Evolutionary conservation across 2,797 vertebrate genomes (phyloP).

Genomic region (Chiloscyllium punctatum): DNA sequence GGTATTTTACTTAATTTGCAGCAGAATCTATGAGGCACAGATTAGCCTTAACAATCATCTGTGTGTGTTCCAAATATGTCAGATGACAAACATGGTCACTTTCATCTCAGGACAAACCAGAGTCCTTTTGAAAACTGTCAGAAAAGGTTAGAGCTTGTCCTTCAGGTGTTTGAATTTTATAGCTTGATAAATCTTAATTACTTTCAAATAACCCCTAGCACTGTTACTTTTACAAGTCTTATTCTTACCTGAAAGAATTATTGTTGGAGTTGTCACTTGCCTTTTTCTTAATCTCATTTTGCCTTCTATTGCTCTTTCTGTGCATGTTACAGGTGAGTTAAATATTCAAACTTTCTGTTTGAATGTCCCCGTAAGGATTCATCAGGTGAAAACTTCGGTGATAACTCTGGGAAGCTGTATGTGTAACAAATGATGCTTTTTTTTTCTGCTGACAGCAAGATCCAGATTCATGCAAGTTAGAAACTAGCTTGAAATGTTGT

Average conservation of each 20-base stretch:
- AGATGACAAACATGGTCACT: too few relatives aligned
- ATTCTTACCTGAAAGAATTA: not conserved
- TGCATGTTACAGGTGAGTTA: not conserved
- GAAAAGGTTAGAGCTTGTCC: not conserved
- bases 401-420: not conserved
- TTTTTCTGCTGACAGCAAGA: not conserved
- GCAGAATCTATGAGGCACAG: not conserved
- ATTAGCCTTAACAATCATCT: not conserved
- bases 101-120: too few relatives aligned
- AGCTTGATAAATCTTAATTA: not conserved
- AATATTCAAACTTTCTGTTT: not conserved
- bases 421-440: not conserved
- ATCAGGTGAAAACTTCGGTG: not conserved
- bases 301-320: not conserved
- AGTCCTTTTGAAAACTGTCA: not conserved
- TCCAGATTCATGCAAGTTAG: not conserved
- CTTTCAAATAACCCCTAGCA: not conserved
- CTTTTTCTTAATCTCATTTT: not conserved
- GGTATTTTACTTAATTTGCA: not conserved
- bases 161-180: not conserved
- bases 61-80: too few relatives aligned
- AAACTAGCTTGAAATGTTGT: not conserved
- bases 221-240: not conserved
- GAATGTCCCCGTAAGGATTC: not conserved
- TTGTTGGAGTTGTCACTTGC: not conserved